Conservation (phyloP, 2,113 vertebrate genomes). For the Craseonycteris thonglongyai region DNA sequence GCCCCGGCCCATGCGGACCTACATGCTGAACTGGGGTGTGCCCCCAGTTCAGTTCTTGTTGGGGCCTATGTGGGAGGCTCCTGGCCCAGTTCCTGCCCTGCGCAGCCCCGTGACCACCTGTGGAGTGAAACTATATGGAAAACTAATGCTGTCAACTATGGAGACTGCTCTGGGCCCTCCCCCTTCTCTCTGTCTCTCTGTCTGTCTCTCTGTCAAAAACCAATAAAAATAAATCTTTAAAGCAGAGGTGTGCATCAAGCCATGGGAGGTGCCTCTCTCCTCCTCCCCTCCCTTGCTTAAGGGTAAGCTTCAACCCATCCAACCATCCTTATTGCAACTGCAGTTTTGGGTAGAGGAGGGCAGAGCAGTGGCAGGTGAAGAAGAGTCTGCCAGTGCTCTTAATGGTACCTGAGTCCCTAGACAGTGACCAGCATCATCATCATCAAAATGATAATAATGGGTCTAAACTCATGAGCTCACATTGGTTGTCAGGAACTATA, state of each 20-base stretch:
- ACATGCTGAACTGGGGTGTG: too few species aligned
- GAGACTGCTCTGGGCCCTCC: too few species aligned
- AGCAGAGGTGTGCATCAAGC: not conserved
- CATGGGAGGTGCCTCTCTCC: rapidly evolving
- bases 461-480: not conserved
- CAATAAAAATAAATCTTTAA: too few species aligned
- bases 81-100: too few species aligned
- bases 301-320: not conserved
- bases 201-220: too few species aligned
- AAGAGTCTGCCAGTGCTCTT: not conserved
- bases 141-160: too few species aligned
- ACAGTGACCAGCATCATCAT: not conserved
- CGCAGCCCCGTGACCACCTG: too few species aligned
- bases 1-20: too few species aligned
- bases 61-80: too few species aligned
- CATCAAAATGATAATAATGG: not conserved
- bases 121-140: too few species aligned
- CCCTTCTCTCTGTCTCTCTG: too few species aligned
- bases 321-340: not conserved
- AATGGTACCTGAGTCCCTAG: not conserved
- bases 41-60: too few species aligned
- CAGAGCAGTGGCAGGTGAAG: not conserved
- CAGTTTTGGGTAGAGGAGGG: not conserved
- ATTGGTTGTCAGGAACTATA: not conserved
- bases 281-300: not conserved